Conservation (phyloP, 2,888 invertebrate species). For the Chouioia cunea region DNA sequence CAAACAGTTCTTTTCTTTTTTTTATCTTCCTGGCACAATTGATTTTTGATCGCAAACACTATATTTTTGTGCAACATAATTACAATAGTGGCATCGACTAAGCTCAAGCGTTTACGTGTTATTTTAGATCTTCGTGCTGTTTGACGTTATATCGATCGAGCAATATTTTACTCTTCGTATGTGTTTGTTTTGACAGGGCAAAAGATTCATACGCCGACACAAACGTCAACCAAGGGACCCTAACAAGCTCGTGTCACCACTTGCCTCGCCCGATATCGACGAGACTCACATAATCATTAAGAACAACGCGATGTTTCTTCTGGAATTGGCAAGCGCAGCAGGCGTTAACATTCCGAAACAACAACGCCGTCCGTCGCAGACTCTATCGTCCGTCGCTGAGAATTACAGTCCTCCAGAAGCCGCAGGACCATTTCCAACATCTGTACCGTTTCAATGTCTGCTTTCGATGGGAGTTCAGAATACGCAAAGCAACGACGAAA, state of each 20-base stretch:
- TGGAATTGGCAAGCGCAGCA: conserved; percentile 88
- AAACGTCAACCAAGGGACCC: conserved; percentile 38
- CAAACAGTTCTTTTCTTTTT: no score
- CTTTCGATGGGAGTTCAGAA: conserved; percentile 69
- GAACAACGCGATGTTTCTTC: conserved; percentile 93
- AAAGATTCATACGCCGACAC: conserved; percentile 53
- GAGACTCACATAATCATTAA: conserved; percentile 82
- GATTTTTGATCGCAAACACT: no score
- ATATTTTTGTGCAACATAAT: no score
- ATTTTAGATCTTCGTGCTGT: background rate
- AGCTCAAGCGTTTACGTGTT: background rate
- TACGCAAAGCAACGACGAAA: conserved; percentile 61
- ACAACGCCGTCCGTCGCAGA: conserved; percentile 63
- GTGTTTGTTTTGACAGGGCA: conserved; percentile 7
- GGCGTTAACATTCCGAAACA: conserved; percentile 69
- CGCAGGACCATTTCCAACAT: conserved; percentile 71
- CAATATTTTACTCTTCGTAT: background rate
- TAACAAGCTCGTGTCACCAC: conserved; percentile 59
- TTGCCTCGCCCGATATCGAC: conserved; percentile 65
- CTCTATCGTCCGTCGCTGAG: conserved; percentile 72
- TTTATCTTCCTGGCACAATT: no score
- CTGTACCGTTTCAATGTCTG: conserved; percentile 75
- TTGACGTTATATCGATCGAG: background rate
- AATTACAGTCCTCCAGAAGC: conserved; percentile 72
- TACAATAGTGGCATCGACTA: no score